phyloP scores from a whole-genome alignment of 2,888 invertebrate species.

The Serripes groenlandicus region DNA sequence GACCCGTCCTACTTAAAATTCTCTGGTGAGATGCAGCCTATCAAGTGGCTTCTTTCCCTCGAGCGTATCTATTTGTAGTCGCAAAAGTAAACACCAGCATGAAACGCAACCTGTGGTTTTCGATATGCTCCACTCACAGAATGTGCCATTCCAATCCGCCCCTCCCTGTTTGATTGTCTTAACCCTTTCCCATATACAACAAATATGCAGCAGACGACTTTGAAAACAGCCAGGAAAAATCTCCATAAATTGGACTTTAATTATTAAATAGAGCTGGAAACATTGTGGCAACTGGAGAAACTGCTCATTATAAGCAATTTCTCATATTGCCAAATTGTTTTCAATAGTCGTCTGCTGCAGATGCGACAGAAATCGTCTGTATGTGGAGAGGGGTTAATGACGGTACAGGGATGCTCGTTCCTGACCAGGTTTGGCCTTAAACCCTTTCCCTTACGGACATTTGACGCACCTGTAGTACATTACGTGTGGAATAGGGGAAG shows the following conservation, averaged over 20 bases:
- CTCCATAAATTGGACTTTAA: too few relatives aligned
- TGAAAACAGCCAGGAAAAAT: too few relatives aligned
- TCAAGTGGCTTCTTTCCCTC: not conserved
- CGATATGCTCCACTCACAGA: not conserved
- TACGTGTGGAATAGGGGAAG: too few relatives aligned
- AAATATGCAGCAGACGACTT: too few relatives aligned
- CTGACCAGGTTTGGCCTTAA: too few relatives aligned
- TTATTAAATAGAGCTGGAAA: too few relatives aligned
- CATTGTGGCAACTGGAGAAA: not conserved
- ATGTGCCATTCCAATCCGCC: not conserved
- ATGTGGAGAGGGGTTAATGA: not conserved
- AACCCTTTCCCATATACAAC: too few relatives aligned
- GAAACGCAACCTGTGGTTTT: not conserved
- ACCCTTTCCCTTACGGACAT: too few relatives aligned
- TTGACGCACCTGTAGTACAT: too few relatives aligned
- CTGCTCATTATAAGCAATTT: not conserved
- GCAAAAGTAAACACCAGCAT: slow-evolving; percentile 11
- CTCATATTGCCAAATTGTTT: not conserved
- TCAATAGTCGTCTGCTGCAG: not conserved
- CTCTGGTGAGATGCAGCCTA: not conserved
- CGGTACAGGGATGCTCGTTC: too few relatives aligned
- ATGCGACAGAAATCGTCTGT: not conserved
- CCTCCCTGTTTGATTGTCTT: not conserved
- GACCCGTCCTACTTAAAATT: not conserved
- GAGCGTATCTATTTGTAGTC: slow-evolving; percentile 1